Conservation (phyloP, 2,113 vertebrate species). For the Saccopteryx leptura region DNA sequence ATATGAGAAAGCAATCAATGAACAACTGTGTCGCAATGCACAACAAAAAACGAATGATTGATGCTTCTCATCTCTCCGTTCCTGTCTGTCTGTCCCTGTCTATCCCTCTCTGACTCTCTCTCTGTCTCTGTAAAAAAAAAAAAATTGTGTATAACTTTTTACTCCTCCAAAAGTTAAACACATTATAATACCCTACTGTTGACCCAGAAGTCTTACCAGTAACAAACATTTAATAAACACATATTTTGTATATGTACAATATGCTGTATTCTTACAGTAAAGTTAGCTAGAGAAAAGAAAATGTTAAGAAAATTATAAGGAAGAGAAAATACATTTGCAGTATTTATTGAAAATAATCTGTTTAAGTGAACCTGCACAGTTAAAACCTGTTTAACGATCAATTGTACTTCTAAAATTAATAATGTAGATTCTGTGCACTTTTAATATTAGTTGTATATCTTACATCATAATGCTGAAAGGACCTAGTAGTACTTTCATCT, state of each 20-base stretch:
- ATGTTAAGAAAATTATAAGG: not conserved
- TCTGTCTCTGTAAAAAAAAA: too few relatives aligned
- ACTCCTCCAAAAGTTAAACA: not conserved
- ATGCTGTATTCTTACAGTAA: not conserved
- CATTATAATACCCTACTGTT: not conserved
- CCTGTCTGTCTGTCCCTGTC: too few relatives aligned
- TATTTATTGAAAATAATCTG: not conserved
- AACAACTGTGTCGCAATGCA: too few relatives aligned
- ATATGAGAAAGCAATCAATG: too few relatives aligned
- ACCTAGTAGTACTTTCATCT: not conserved
- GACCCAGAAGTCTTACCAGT: not conserved
- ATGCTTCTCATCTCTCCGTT: too few relatives aligned
- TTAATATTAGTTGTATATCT: not conserved
- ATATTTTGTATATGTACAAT: not conserved
- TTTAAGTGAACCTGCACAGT: not conserved
- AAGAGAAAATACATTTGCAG: not conserved
- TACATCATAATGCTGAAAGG: not conserved
- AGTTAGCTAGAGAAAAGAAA: not conserved
- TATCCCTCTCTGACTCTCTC: too few relatives aligned
- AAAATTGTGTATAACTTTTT: not conserved
- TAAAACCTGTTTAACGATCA: not conserved
- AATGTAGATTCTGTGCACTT: not conserved
- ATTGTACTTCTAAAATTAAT: slow-evolving; percentile 26
- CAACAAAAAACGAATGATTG: too few relatives aligned
- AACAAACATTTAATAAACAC: not conserved